Evolutionary conservation across 2,888 invertebrate genomes (phyloP), one percentile per base, ranked within the genome.

Genomic region (Polia nebulosa): DNA sequence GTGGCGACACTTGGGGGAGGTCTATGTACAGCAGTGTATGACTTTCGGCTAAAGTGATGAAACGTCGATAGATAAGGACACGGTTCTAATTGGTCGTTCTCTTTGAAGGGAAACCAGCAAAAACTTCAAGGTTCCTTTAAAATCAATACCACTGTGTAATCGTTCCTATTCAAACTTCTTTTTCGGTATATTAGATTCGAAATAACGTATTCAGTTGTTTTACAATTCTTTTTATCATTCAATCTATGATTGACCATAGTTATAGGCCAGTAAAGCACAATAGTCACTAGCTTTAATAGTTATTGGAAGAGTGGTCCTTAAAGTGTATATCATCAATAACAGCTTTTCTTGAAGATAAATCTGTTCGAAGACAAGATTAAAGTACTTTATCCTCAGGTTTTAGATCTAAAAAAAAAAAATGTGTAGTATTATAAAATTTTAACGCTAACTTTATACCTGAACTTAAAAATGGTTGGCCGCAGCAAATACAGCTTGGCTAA

Each of bases 261-360:
- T 36, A 49, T 15, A 47, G 3, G 4, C 7, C 3, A n/a, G 36
- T 64, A n/a, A 22, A 29, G 2, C 3, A 17, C 20, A 3, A 5
- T 25, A 15, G 13, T 6, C 6, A 32, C 4, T 7, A 32, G 29
- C 0, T 20, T 39, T 47, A 36, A 27, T 39, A 47, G 70, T 34
- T 49, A 49, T 71, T 27, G 32, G 39, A 27, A 32, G 9, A 27
- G 11, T 3, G 7, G n/a, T 39, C 8, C 20, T 17, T 47, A 53
- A 17, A 68, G 17, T 47, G 15, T 17, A 7, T 45, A 13, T 55
- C 1, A 6, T 4, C 17, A 13, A 29, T 29, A 36, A 25, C 7
- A 47, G 13, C 13, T 39, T 32, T 29, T 6, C 15, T 69, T n/a
- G 6, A 17, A 22, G 15, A 53, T 68, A 45, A 29, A 45, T 47